Evolutionary conservation across 2,888 invertebrate species (phyloP), one percentile per base, ranked within the genome.

Genomic region (Mythimna loreyi): DNA sequence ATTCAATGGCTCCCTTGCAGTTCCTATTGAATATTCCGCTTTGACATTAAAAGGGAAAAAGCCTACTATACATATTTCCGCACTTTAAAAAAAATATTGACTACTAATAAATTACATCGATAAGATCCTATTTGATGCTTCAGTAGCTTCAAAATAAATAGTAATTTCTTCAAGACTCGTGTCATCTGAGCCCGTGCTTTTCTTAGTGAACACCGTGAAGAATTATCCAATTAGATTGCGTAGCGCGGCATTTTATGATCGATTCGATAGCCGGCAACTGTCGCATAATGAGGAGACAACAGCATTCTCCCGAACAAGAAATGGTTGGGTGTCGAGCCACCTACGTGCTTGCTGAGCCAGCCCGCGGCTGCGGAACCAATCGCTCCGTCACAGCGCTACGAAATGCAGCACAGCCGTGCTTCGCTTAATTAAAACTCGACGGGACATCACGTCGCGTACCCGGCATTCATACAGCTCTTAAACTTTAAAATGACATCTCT

Each of bases 381-480:
- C 89, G 92, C 86, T 95, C 86, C 91, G 94, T 93, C 94, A 94
- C 92, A 92, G 91, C 86, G 90, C 90, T 83, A 92, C 92, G 80
- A 93, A 93, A 94, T 89, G 92, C 93, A 92, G 91, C 89, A 89
- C 86, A 86, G 85, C 90, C 89, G 88, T 91, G 94, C 92, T 90
- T 83, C 90, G 93, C 90, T 93, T 95, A 95, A 95, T 95, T 94
- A 95, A 94, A 94, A 93, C 89, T 87, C 92, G 91, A 92, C 91
- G 92, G 92, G 92, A 92, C 92, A 89, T 91, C 93, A 92, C 91
- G 91, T 92, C 92, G 89, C 87, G 89, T 89, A 91, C 89, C 90
- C 87, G 82, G 82, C 80, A 88, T 88, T 86, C 89, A 87, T 86
- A 82, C 82, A 89, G 86, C 83, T 89, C 86, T 87, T 86, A 86